A percentile compares a stretch with the other conserved stretches of the same genome.
phyloP scores from a whole-genome alignment of 2,797 vertebrate genomes.

The Acanthis flammea region DNA sequence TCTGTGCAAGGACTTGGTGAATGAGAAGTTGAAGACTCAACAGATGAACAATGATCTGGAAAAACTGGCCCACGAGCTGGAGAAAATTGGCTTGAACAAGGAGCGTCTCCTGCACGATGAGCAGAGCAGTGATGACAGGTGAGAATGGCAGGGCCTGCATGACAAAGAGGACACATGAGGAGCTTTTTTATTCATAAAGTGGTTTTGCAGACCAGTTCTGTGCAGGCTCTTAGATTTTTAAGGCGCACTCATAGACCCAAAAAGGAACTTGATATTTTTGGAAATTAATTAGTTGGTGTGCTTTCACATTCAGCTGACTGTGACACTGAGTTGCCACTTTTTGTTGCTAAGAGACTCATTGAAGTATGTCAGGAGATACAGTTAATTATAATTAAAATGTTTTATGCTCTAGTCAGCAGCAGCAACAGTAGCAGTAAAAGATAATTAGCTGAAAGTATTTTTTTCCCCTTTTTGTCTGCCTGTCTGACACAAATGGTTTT shows the following conservation, averaged over 20 bases:
- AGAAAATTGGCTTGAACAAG: conserved; percentile 97
- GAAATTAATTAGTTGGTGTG: background rate
- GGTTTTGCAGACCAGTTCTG: background rate
- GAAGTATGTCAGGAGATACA: background rate
- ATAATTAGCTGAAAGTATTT: background rate
- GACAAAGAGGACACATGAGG: background rate
- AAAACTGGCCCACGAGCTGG: conserved; percentile 94
- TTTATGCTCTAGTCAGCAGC: background rate
- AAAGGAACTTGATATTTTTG: background rate
- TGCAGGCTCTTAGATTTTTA: background rate
- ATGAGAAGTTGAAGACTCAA: conserved; percentile 92
- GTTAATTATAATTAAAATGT: background rate
- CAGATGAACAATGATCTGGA: conserved; percentile 98
- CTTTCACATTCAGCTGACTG: background rate
- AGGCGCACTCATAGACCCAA: background rate
- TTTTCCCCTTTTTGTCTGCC: background rate
- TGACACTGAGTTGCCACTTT: background rate
- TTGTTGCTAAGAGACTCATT: background rate
- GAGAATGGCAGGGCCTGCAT: background rate
- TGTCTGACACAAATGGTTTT: background rate
- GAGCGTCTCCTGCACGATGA: conserved; percentile 92
- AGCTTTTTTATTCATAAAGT: background rate
- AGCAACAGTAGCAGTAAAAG: background rate
- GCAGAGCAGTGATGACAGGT: conserved; percentile 92
- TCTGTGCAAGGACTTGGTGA: conserved; percentile 89